A percentile compares a stretch with the other conserved stretches of the same genome.
These are phyloP conservation scores for Apodemus sylvaticus DNA, from an alignment of 2,113 vertebrate genomes.

Conservation along the genomic window DNA sequence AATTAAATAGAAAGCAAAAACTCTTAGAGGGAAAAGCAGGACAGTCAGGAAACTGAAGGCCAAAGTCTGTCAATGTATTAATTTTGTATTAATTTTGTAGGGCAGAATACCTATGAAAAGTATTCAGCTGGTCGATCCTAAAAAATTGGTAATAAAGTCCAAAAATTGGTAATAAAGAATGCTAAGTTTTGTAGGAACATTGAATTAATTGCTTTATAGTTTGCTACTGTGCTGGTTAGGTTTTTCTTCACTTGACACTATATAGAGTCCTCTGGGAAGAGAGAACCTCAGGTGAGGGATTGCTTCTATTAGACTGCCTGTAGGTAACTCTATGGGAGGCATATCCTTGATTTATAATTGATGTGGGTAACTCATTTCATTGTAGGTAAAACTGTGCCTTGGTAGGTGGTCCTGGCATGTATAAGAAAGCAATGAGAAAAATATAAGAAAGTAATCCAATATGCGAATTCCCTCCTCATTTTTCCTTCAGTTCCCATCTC, in stretches of 20 bases:
- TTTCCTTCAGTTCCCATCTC: not conserved
- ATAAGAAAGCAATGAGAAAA: not conserved
- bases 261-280: not conserved
- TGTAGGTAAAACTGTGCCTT: not conserved
- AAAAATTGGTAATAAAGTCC: not conserved
- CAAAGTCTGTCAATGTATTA: not conserved
- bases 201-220: not conserved
- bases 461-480: not conserved
- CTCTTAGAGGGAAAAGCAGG: not conserved
- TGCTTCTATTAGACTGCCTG: not conserved
- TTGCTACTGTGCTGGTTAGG: not conserved
- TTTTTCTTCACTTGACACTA: not conserved
- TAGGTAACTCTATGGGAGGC: not conserved
- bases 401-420: not conserved
- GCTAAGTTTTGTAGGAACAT: not conserved
- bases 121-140: not conserved
- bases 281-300: not conserved
- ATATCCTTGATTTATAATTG: not conserved
- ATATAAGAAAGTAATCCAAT: not conserved
- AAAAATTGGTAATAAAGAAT: not conserved
- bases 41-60: not conserved
- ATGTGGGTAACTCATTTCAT: not conserved
- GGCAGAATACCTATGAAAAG: not conserved
- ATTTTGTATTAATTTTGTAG: rapidly evolving
- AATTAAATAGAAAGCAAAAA: not conserved